These are phyloP conservation scores for Sebastes fasciatus DNA, from an alignment of 2,113 vertebrate species.

Conservation along the genomic window DNA sequence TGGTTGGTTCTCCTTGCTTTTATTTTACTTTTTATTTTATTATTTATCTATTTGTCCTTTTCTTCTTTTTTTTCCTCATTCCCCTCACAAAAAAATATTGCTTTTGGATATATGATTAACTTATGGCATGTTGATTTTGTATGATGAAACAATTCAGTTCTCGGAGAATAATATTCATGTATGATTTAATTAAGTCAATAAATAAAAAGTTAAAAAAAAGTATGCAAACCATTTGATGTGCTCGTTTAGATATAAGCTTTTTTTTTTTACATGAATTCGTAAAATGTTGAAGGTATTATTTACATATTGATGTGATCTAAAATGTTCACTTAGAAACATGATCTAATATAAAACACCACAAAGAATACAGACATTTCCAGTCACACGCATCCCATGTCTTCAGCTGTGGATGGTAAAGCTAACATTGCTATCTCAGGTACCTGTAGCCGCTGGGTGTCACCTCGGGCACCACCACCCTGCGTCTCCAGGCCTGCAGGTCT, in stretches of 20 bases:
- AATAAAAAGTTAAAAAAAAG: no score
- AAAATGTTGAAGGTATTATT: background rate
- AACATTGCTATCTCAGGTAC: slow-evolving; percentile 72
- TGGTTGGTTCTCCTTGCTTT: no score
- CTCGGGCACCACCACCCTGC: slow-evolving; percentile 95
- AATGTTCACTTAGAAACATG: background rate
- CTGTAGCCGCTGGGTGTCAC: slow-evolving; percentile 86
- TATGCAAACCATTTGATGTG: background rate
- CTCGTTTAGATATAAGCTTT: background rate
- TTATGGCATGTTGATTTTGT: no score
- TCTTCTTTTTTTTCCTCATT: no score
- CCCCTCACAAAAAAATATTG: no score
- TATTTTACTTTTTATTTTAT: no score
- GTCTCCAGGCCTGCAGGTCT: slow-evolving; percentile 95
- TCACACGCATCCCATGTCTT: background rate
- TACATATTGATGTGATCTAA: background rate
- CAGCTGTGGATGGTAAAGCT: background rate
- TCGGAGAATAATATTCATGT: no score
- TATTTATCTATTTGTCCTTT: no score
- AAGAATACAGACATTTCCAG: background rate
- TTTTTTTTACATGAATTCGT: background rate
- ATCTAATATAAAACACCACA: background rate
- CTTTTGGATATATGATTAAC: no score
- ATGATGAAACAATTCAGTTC: no score
- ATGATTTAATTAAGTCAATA: no score